phyloP scores from a whole-genome alignment of 1,140 invertebrate species.

The Anoplolepis gracilipes region DNA sequence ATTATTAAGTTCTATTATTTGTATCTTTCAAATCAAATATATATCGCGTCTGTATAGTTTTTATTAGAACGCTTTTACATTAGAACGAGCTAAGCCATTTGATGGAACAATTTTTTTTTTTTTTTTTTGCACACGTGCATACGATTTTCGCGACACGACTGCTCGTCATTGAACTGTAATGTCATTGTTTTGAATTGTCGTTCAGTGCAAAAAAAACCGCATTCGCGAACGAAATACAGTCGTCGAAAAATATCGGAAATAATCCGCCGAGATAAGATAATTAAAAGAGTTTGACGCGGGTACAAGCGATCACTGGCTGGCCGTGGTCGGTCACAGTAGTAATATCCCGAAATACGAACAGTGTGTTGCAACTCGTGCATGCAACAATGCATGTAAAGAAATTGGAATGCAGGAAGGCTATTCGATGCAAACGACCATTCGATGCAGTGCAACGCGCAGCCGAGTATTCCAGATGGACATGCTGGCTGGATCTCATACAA shows the following conservation, averaged over 20 bases:
- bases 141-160: background rate
- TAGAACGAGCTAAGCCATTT: background rate
- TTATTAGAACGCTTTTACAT: background rate
- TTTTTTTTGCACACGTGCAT: background rate
- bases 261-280: conserved; percentile 27
- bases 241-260: conserved; percentile 13
- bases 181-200: background rate
- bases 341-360: conserved; percentile 32
- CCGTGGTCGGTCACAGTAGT: background rate
- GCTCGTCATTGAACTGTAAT: conserved; percentile 32
- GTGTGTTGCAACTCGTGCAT: conserved; percentile 40
- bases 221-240: background rate
- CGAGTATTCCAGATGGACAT: conserved; percentile 31
- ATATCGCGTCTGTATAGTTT: background rate
- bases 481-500: conserved; percentile 17
- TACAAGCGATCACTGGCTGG: background rate
- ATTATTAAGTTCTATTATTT: too few species aligned
- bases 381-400: conserved; percentile 37
- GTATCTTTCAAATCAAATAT: too few species aligned
- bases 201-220: conserved; percentile 9
- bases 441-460: conserved; percentile 3
- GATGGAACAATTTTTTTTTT: background rate
- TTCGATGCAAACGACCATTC: conserved; percentile 33
- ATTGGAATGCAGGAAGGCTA: conserved; percentile 22
- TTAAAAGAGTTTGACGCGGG: conserved; percentile 40